These are phyloP conservation scores for Chaetodon trifascialis DNA, from an alignment of 2,113 vertebrate species.

Conservation along the genomic window DNA sequence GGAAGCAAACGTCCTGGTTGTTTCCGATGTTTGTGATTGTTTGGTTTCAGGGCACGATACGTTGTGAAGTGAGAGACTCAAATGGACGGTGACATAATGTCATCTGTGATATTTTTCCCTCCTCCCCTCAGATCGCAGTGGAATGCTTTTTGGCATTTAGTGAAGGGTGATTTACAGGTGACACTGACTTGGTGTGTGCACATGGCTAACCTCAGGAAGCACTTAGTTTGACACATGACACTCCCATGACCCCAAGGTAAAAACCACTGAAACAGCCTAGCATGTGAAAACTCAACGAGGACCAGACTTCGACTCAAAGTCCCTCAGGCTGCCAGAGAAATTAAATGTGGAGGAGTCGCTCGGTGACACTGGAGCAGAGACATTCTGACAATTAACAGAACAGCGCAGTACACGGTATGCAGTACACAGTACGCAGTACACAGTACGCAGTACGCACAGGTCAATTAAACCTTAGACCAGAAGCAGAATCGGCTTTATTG, in stretches of 20 bases:
- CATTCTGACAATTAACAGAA: neutral
- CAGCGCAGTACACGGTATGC: too few relatives aligned
- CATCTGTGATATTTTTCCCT: neutral
- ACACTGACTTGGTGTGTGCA: conserved; percentile 53
- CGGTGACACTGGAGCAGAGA: neutral
- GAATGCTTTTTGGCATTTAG: conserved; percentile 45
- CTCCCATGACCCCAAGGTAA: conserved; percentile 52
- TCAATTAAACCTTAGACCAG: neutral
- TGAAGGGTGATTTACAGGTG: conserved; percentile 64
- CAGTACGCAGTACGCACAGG: neutral
- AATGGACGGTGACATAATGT: neutral
- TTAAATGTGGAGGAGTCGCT: conserved; percentile 9
- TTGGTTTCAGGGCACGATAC: neutral
- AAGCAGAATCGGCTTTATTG: neutral
- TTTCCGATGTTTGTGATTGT: neutral
- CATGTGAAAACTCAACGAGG: conserved; percentile 10
- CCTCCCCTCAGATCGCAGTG: conserved; percentile 14
- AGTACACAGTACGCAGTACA: neutral
- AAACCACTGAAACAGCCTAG: conserved; percentile 8
- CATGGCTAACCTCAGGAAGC: conserved; percentile 73
- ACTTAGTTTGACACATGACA: conserved; percentile 70
- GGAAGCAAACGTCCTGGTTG: neutral
- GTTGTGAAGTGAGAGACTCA: neutral
- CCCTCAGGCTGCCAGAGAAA: neutral
- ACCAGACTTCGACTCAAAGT: conserved; percentile 2